Evolutionary conservation across 1,140 invertebrate genomes (phyloP).

Genomic region (Eufriesea mexicana): DNA sequence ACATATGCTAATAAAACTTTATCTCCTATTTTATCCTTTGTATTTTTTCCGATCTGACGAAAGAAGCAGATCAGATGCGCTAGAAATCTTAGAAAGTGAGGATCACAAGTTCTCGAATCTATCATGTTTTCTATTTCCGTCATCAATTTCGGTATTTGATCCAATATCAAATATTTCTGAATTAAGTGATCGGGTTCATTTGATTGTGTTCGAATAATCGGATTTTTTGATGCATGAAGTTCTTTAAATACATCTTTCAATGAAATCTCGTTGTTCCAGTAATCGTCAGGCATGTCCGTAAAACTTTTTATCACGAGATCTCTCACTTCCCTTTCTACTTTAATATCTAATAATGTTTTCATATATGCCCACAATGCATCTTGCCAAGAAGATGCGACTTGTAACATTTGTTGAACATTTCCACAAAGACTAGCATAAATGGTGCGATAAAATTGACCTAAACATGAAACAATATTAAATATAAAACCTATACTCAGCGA

Average conservation of each 20-base stretch:
- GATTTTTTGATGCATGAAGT: conserved; percentile 83
- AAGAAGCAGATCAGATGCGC: conserved; percentile 94
- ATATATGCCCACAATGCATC: conserved; percentile 96
- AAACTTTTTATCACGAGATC: conserved; percentile 82
- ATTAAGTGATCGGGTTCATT: conserved; percentile 86
- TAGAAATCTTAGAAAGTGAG: conserved; percentile 89
- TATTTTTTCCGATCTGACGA: conserved; percentile 87
- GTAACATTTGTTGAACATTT: conserved; percentile 88
- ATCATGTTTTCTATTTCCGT: conserved; percentile 83
- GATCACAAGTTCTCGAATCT: conserved; percentile 70
- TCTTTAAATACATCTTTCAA: conserved; percentile 89
- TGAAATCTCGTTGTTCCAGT: conserved; percentile 89
- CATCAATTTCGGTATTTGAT: conserved; percentile 86
- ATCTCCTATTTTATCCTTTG: conserved; percentile 87
- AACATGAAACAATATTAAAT: neutral
- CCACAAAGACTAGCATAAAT: conserved; percentile 92
- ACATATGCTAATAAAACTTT: conserved; percentile 89
- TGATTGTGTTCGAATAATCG: conserved; percentile 82
- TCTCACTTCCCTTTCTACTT: conserved; percentile 90
- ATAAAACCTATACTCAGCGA: neutral
- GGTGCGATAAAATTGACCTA: conserved; percentile 86
- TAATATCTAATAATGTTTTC: conserved; percentile 91
- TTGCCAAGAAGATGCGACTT: conserved; percentile 91
- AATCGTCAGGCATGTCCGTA: conserved; percentile 87
- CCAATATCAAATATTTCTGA: conserved; percentile 90